phyloP scores from a whole-genome alignment of 2,113 vertebrate genomes.

The Cyprinodon tularosa region DNA sequence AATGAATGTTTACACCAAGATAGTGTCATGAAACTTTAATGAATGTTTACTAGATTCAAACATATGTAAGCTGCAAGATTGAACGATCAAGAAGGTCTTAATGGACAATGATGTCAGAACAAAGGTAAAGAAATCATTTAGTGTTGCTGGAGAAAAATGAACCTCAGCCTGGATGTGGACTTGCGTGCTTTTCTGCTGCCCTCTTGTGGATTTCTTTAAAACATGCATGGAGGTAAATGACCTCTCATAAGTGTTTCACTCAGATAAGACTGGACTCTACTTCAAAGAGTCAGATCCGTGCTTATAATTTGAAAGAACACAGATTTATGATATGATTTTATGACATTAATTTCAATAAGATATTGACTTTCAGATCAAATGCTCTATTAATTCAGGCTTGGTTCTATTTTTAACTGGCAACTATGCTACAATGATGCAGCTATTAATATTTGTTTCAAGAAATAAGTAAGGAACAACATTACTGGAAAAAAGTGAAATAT shows the following conservation, averaged over 20 bases:
- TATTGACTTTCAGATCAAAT: no score
- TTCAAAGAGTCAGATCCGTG: neutral
- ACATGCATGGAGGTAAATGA: no score
- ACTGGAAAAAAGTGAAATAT: no score
- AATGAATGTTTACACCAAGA: conserved; percentile 32
- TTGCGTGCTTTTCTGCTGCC: conserved; percentile 46
- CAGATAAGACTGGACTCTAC: neutral
- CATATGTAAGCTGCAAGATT: neutral
- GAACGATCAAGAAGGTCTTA: neutral
- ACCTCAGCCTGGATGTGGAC: neutral
- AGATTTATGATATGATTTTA: neutral
- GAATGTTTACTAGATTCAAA: conserved; percentile 23
- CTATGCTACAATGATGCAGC: no score
- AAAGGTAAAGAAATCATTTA: neutral
- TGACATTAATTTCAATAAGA: neutral
- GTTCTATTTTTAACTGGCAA: no score
- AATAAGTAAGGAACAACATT: no score
- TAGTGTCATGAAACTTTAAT: conserved; percentile 58
- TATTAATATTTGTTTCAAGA: no score
- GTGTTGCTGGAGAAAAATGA: neutral
- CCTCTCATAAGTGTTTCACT: neutral
- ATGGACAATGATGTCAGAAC: neutral
- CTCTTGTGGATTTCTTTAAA: conserved; percentile 41
- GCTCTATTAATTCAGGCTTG: no score
- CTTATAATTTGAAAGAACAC: neutral